Base-by-base conservation (phyloP, 2,113 vertebrate species). In the Takifugu bimaculatus region DNA sequence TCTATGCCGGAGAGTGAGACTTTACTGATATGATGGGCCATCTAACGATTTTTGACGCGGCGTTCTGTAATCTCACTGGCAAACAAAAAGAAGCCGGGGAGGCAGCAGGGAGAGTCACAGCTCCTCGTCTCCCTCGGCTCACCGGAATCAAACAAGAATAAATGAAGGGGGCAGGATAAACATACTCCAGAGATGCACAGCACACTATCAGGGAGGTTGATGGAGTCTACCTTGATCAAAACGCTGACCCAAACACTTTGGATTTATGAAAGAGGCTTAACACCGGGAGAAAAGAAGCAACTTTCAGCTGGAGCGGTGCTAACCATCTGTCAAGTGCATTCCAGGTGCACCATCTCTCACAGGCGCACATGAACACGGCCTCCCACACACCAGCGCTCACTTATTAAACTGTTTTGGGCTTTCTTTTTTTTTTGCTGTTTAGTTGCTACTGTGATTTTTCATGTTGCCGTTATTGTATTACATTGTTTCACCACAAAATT, bases 281-380 rank as follows among this genome's bases (percentile, higher is more conserved):
- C 58, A 12, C 59, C 10, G 71, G 67, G 74, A 60, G 65, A 79
- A 72, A 75, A 70, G 63, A 74, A 70, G 65, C 64, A 63, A 66
- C 75, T 61, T 81, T 85, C 74, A 77, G 79, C 82, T 56, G 0
- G 60, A 78, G 80, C 75, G 52, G 72, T 78, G 82, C 77, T 50
- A 77, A 79, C 83, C 85, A 87, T 83, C 85, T 87, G 85, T 86
- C 83, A 80, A 82, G 77, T 72, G 74, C 72, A 72, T 83, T 82
- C 85, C 74, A 84, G 80, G 86, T 81, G 84, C 76, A 74, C 53
- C 50, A 70, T 79, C 76, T 73, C 85, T 82, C 78, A 60, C 57
- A 70, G 68, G 82, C 72, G 75, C 73, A 84, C 81, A 86, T 74
- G 80, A 77, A 82, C 63, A 50, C 71, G 44, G 63, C 72, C 70